These are phyloP conservation scores for Orchesella cincta DNA, from an alignment of 1,140 invertebrate genomes.

Conservation along the genomic window DNA sequence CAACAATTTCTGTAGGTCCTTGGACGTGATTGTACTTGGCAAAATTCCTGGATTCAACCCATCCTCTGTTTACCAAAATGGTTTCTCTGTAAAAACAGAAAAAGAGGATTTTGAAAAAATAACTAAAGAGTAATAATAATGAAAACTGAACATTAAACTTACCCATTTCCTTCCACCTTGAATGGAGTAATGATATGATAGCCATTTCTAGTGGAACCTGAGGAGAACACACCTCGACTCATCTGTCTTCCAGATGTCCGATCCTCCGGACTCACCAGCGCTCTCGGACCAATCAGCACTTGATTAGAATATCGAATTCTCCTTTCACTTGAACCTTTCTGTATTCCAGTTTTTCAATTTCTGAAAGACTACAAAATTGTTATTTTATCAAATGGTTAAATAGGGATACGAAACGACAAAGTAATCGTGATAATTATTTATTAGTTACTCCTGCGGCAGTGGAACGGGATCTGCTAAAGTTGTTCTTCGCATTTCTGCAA, in stretches of 20 bases:
- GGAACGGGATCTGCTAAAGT: constrained; percentile 63
- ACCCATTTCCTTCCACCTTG: constrained; percentile 73
- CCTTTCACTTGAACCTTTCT: constrained; percentile 72
- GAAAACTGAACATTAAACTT: constrained; percentile 52
- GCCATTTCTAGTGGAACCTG: constrained; percentile 59
- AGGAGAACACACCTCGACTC: constrained; percentile 57
- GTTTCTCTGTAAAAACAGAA: constrained; percentile 63
- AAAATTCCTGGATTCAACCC: constrained; percentile 67
- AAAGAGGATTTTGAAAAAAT: constrained; percentile 51
- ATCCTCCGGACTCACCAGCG: constrained; percentile 64
- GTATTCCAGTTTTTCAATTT: constrained; percentile 77
- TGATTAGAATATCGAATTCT: constrained; percentile 76
- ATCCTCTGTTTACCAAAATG: constrained; percentile 89
- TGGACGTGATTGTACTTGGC: constrained; percentile 65
- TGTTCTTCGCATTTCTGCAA: constrained; percentile 68
- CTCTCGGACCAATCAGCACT: constrained; percentile 76
- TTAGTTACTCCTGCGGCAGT: constrained; percentile 70
- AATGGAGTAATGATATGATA: constrained; percentile 79
- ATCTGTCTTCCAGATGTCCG: constrained; percentile 56
- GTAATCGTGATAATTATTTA: constrained; percentile 27
- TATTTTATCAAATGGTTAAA: constrained; percentile 4
- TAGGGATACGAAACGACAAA: neutral
- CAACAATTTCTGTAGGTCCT: constrained; percentile 75
- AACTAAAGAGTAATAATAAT: neutral
- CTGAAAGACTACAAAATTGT: constrained; percentile 59